These are phyloP conservation scores for Machimus rusticus DNA, from an alignment of 2,888 invertebrate species.

Conservation along the genomic window DNA sequence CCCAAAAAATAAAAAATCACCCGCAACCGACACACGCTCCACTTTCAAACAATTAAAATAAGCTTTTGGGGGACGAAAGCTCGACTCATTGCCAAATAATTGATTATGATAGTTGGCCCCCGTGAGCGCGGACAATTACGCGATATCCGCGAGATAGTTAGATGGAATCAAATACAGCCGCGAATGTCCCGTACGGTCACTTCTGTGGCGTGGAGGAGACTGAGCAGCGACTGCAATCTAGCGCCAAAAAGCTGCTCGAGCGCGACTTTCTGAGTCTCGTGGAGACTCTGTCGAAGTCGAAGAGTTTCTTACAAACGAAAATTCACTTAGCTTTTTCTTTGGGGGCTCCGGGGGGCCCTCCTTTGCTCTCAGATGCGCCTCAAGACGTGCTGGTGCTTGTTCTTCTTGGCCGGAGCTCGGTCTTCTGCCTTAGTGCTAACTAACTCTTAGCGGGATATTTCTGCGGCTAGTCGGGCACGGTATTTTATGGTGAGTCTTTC, in stretches of 20 bases:
- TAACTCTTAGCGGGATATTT: background rate
- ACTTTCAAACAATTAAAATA: background rate
- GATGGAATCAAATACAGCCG: background rate
- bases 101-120: background rate
- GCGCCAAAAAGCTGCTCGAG: slow-evolving; percentile 21
- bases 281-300: slow-evolving; percentile 13
- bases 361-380: background rate
- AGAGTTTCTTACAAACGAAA: slow-evolving; percentile 15
- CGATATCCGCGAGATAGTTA: background rate
- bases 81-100: slow-evolving; percentile 22
- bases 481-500: background rate
- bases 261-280: background rate
- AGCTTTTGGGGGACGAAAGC: background rate
- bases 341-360: background rate
- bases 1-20: background rate
- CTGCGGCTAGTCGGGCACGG: background rate
- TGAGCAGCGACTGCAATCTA: background rate
- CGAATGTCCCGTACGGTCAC: slow-evolving; percentile 27
- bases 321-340: slow-evolving; percentile 24
- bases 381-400: background rate
- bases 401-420: background rate
- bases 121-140: background rate
- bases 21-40: background rate
- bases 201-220: slow-evolving; percentile 37
- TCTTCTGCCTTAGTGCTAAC: background rate